A percentile compares a stretch with the other conserved stretches of the same genome.
phyloP scores from a whole-genome alignment of 2,888 invertebrate genomes.

The Hyposoter dolosus region DNA sequence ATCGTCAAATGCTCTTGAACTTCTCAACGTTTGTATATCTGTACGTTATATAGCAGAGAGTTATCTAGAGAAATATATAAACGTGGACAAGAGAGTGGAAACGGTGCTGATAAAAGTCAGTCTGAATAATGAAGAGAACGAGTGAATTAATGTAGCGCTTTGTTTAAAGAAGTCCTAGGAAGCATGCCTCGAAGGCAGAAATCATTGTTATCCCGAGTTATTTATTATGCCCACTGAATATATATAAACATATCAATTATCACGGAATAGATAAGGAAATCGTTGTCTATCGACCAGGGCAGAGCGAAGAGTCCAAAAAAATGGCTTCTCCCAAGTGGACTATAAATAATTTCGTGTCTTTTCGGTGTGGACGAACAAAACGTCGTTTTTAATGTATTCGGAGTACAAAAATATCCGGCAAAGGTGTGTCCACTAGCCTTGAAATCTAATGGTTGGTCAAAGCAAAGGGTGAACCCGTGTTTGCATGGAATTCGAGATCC shows the following conservation, averaged over 20 bases:
- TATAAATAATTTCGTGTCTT: neutral
- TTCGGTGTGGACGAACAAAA: neutral
- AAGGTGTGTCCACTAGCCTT: conserved; percentile 17
- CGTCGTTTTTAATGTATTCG: neutral
- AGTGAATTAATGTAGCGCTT: conserved; percentile 69
- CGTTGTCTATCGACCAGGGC: conserved; percentile 15
- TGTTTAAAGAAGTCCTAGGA: conserved; percentile 55
- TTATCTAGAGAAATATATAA: conserved; percentile 52
- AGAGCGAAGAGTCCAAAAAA: neutral
- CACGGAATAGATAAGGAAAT: conserved; percentile 32
- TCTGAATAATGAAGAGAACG: conserved; percentile 67
- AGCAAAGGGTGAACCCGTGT: neutral
- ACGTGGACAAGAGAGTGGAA: conserved; percentile 26
- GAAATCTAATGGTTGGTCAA: conserved; percentile 6
- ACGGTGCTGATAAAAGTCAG: conserved; percentile 59
- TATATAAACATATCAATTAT: conserved; percentile 51
- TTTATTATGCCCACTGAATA: neutral
- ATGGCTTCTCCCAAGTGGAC: neutral
- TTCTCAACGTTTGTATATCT: conserved; percentile 54
- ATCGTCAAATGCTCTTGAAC: conserved; percentile 52
- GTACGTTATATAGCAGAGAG: conserved; percentile 41
- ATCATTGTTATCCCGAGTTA: conserved; percentile 40
- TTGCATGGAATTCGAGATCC: conserved; percentile 24
- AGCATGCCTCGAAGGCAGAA: conserved; percentile 8
- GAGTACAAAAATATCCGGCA: conserved; percentile 12